phyloP scores from a whole-genome alignment of 2,888 invertebrate genomes.

The Nesidiocoris tenuis region DNA sequence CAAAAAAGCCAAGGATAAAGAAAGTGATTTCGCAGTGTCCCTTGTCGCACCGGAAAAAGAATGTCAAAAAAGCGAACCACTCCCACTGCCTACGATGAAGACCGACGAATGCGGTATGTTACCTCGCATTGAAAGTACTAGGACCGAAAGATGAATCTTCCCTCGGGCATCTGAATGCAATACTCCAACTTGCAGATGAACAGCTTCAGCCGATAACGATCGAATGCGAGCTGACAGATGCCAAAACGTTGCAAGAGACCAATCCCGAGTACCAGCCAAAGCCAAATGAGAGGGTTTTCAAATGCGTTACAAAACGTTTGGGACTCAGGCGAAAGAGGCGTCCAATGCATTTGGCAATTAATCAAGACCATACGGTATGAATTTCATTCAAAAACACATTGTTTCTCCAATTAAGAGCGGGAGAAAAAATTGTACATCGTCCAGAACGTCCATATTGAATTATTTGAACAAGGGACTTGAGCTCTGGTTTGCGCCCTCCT shows the following conservation, averaged over 20 bases:
- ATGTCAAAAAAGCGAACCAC: neutral
- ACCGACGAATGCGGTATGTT: neutral
- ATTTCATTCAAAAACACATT: neutral
- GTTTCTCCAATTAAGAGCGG: too few relatives aligned
- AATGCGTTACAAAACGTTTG: conserved; percentile 8
- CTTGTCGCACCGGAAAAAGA: conserved; percentile 20
- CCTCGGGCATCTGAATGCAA: too few relatives aligned
- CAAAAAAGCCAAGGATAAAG: conserved; percentile 27
- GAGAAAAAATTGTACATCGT: too few relatives aligned
- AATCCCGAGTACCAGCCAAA: conserved; percentile 26
- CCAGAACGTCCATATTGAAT: too few relatives aligned
- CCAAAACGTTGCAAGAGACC: conserved; percentile 23
- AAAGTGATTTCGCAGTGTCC: conserved; percentile 18
- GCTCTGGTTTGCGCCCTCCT: too few relatives aligned
- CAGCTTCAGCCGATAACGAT: conserved; percentile 26
- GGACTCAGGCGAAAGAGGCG: conserved; percentile 8
- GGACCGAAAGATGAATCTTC: too few relatives aligned
- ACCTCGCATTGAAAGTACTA: neutral
- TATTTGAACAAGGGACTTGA: too few relatives aligned
- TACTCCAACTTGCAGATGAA: too few relatives aligned
- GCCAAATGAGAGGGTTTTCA: conserved; percentile 20
- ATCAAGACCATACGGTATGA: neutral
- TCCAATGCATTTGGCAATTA: neutral
- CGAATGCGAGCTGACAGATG: conserved; percentile 31
- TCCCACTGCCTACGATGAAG: neutral